Base-by-base conservation (phyloP, 1,140 invertebrate genomes). In the Cyclina sinensis region DNA sequence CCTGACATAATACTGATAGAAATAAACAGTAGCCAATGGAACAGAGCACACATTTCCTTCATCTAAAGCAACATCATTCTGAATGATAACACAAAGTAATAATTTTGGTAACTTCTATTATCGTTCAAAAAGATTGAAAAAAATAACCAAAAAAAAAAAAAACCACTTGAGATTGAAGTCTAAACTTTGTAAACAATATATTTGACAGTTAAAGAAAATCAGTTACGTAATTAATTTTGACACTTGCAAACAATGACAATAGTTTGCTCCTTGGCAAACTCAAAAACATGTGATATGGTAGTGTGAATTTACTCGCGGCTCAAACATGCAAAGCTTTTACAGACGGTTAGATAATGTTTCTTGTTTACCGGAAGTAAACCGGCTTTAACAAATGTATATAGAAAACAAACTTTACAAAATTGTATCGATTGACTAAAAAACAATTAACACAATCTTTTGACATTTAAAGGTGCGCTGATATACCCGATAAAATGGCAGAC, bases 391-490 rank as follows among this genome's bases (percentile, higher is more conserved):
- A 70, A 35, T 70, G 35, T 37, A 16, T 4, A 11, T 39, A 70
- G 30, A 65, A 65, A 32, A 30, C 5, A 35, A 18, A 2, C 27
- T 65, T 30, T 37, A 70, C 65, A 70, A 37, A 70, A 39, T 16
- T 2, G 65, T 70, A 70, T 70, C 65, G 65, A 37, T 27, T 70
- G 65, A 37, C n/a, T 30, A 27, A 37, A 70, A 70, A 70, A 70
- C n/a, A 70, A 70, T 70, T 70, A 70, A 70, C 65, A 70, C 65
- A 70, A 70, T 70, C 35, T 70, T 14, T 35, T 70, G 65, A 70
- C 65, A 70, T 16, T 30, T 70, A 4, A 37, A 11, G 32, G 32
- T 37, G 24, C 16, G 35, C 9, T 70, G 65, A 70, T 70, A 70
- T 1, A 1, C 24, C 12, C 9, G 11, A 70, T 70, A 70, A 27